Base-by-base conservation (phyloP, 2,888 invertebrate species). In the Thymelicus acteon region DNA sequence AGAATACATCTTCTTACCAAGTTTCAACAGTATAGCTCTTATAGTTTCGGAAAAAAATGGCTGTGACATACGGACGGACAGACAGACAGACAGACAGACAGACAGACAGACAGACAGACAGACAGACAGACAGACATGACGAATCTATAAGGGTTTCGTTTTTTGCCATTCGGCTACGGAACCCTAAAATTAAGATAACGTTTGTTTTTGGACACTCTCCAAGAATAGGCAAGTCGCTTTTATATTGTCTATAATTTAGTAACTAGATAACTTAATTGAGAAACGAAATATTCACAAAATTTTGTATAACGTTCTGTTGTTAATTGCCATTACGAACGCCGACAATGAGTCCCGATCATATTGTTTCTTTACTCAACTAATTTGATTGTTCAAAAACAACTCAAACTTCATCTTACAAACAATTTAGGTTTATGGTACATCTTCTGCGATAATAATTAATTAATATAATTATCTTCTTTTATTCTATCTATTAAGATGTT, bases 281-380 rank as follows among this genome's bases (percentile, higher is more conserved):
- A 52, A 52, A 52, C 49, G 1, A 52, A 52, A 52, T 52, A 52
- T 19, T 52, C 49, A 52, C 49, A 15, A 49, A 49, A 49, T 7
- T 3, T n/a, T 7, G n/a, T 5, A 49, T 49, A 7, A 7, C 8
- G 7, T 52, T 52, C 19, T 19, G 49, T 52, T 19, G 49, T 19
- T 52, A 52, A 52, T 52, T 15, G 15, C 49, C 7, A 15, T 49
- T n/a, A 52, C 8, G 19, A n/a, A 7, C 19, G 49, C 48, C 8
- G 12, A 44, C 44, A 44, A 12, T 44, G 12, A 44, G 44, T 19
- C 15, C 19, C 19, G 8, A 15, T 52, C 6, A 15, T 52, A 52
- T 52, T 52, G 49, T 52, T 52, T 52, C 49, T 52, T 8, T 52
- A 19, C 15, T 52, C 49, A 52, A 52, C 49, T 44, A 44, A 44